Evolutionary conservation across 2,888 invertebrate genomes (phyloP), one percentile per base, ranked within the genome.

Genomic region (Drosophila neonasuta): DNA sequence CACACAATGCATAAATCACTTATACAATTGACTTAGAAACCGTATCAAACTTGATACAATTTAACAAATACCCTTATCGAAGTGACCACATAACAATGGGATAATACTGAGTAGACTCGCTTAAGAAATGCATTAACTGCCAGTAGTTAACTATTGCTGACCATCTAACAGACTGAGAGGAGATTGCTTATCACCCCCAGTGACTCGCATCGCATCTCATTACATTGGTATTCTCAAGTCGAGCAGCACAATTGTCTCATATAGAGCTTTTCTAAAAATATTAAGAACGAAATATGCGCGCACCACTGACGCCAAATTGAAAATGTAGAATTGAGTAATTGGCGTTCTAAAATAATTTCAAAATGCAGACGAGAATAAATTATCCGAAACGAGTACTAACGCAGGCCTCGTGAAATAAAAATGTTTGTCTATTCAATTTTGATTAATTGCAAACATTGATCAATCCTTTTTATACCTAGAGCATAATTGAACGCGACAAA

Each of bases 271-370:
- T 42, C 58, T 59, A 51, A 59, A 59, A 51, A 59, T 59, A 59
- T 50, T 24, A 29, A 9, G 59, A 29, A 24, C 42, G 13, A 44
- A 59, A 59, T 32, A 45, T 61, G 48, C 24, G 34, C 46, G 54
- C 52, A 46, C 32, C 54, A 57, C 45, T 50, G 58, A 51, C 36
- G 63, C 39, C 46, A 63, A 63, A 63, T 63, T 58, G 63, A 58
- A 58, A 63, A 58, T 52, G 2, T 51, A 30, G 58, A 45, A 58
- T 51, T 63, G 58, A 63, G 63, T 63, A 63, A 63, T 63, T 63
- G 58, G 63, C 63, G 51, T 57, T 63, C 63, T 63, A 46, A 58
- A 57, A 58, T 29, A 52, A 46, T 29, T 46, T 58, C 46, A 7
- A 8, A 41, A 15, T 58, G 63, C 45, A 58, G 58, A 58, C 51